phyloP scores from a whole-genome alignment of 2,113 vertebrate species.

The Mastomys coucha region DNA sequence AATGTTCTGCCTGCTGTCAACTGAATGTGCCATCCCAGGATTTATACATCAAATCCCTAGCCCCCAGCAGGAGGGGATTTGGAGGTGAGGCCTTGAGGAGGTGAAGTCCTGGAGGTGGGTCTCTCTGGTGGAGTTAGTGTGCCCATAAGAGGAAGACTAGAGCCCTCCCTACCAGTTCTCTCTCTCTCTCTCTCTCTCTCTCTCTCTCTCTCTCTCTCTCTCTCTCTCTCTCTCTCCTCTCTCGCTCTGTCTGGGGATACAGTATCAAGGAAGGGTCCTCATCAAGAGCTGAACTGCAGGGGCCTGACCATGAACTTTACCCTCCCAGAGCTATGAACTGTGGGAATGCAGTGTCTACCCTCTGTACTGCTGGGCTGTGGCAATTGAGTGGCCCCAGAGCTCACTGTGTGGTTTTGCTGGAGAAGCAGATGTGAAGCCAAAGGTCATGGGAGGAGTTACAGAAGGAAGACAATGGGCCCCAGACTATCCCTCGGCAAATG shows the following conservation, averaged over 20 bases:
- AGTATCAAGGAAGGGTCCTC: rapidly evolving
- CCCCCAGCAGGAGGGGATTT: rapidly evolving
- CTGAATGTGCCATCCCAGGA: neutral
- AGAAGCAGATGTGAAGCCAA: neutral
- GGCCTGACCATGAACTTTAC: neutral
- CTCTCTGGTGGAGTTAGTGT: neutral
- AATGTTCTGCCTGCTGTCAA: rapidly evolving
- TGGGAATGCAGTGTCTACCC: neutral
- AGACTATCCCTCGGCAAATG: neutral
- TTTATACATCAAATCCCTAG: neutral
- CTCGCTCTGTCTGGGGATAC: neutral
- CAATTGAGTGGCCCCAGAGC: neutral
- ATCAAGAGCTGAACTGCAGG: neutral
- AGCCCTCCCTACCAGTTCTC: neutral
- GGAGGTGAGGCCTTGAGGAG: neutral
- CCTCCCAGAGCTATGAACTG: neutral
- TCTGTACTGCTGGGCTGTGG: neutral
- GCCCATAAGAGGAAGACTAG: neutral
- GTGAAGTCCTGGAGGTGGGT: neutral
- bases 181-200: neutral
- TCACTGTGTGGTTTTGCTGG: neutral
- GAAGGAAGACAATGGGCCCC: neutral
- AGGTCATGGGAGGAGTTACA: neutral
- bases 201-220: neutral
- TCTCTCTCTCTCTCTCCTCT: no score